Evolutionary conservation across 2,113 vertebrate genomes (phyloP).

Genomic region (Bombycilla garrulus): DNA sequence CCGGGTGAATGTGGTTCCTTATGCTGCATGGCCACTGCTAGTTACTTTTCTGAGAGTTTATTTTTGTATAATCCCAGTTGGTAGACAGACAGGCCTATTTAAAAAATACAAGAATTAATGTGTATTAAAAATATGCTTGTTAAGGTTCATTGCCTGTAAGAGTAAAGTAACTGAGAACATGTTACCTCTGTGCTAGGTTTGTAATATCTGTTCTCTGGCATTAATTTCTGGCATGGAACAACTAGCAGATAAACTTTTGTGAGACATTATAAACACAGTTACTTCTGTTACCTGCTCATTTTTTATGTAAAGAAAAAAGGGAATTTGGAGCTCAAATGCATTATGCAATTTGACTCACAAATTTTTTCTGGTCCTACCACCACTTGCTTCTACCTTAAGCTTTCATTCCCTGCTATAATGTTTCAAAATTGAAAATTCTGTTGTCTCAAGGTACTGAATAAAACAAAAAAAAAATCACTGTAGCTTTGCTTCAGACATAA

Average conservation of each 20-base stretch:
- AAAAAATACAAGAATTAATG: not conserved
- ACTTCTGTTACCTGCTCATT: not conserved
- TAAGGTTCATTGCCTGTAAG: not conserved
- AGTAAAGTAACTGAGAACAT: not conserved
- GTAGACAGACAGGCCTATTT: not conserved
- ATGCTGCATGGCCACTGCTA: not conserved
- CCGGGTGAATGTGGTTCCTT: not conserved
- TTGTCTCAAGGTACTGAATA: not conserved
- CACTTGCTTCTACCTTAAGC: not conserved
- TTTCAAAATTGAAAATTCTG: not conserved
- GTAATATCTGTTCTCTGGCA: not conserved
- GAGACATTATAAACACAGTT: not conserved
- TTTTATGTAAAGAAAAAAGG: not conserved
- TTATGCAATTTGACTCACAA: not conserved
- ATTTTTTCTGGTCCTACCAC: not conserved
- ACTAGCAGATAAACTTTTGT: not conserved
- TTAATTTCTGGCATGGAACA: not conserved
- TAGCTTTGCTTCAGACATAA: not conserved
- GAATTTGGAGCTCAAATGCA: not conserved
- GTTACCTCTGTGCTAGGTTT: not conserved
- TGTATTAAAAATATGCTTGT: not conserved
- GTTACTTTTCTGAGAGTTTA: not conserved
- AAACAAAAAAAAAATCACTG: not conserved
- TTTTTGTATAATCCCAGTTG: not conserved
- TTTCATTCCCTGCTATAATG: not conserved